Evolutionary conservation across 2,797 vertebrate species (phyloP).

Genomic region (Pantherophis alleghaniensis): DNA sequence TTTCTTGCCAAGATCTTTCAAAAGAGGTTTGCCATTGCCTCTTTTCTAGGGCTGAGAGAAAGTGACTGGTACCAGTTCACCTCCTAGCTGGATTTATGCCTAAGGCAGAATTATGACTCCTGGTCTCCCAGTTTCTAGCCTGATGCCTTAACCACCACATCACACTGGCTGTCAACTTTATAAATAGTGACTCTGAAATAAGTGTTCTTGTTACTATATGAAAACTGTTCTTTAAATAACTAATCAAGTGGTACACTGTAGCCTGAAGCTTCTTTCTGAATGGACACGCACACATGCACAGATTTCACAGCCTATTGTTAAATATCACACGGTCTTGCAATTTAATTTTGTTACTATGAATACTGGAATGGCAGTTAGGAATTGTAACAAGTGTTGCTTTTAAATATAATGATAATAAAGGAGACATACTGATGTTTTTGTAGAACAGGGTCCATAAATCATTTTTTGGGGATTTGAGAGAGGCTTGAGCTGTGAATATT

Average conservation of each 20-base stretch:
- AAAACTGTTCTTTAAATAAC: conserved; percentile 55
- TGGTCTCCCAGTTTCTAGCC: background rate
- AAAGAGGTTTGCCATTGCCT: background rate
- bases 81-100: background rate
- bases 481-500: background rate
- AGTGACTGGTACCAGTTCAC: background rate
- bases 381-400: conserved; percentile 41
- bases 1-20: background rate
- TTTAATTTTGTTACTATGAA: conserved; percentile 33
- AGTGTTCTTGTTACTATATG: conserved; percentile 48
- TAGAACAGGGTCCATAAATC: conserved; percentile 10
- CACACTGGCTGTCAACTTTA: conserved; percentile 11
- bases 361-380: conserved; percentile 30
- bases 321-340: conserved; percentile 37
- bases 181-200: conserved; percentile 23
- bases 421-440: conserved; percentile 4
- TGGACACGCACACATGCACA: conserved; percentile 24
- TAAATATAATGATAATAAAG: conserved; percentile 2
- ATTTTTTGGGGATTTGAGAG: conserved; percentile 17
- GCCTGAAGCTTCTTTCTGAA: conserved; percentile 49
- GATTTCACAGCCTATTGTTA: conserved; percentile 29
- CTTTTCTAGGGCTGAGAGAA: background rate
- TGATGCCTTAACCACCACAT: background rate
- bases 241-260: conserved; percentile 41
- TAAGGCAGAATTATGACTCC: background rate